phyloP scores from a whole-genome alignment of 2,888 invertebrate genomes.

The Drosophila neutralis region DNA sequence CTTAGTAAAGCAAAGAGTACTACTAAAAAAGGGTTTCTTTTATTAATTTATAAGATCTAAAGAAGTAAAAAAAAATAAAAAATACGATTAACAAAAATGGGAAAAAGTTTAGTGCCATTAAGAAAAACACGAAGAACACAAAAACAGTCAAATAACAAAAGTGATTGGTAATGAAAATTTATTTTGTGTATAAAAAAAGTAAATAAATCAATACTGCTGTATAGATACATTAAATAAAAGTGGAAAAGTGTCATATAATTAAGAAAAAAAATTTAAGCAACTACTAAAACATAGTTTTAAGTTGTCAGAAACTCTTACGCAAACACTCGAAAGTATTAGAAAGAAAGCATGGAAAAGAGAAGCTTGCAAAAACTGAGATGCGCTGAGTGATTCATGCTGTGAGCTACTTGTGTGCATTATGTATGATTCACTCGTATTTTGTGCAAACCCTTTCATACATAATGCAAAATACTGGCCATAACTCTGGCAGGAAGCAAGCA shows the following conservation, averaged over 20 bases:
- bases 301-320: background rate
- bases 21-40: background rate
- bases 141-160: background rate
- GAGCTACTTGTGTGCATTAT: constrained; percentile 41
- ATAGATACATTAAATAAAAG: background rate
- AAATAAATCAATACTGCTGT: no score
- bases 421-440: constrained; percentile 10
- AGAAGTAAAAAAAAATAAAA: no score
- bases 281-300: background rate
- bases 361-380: constrained; percentile 13
- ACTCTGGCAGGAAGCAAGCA: constrained; percentile 13
- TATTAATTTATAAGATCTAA: background rate
- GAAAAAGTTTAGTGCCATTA: background rate
- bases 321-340: background rate
- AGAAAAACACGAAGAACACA: background rate
- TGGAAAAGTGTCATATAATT: background rate
- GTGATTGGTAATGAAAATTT: background rate
- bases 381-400: constrained; percentile 25
- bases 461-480: constrained; percentile 28
- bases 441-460: constrained; percentile 23
- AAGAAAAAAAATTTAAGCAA: background rate
- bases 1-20: background rate
- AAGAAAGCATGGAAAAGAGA: background rate
- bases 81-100: background rate
- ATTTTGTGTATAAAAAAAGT: no score